Conservation (phyloP, 2,888 invertebrate genomes). For the Mesorhabditis spiculigera region DNA sequence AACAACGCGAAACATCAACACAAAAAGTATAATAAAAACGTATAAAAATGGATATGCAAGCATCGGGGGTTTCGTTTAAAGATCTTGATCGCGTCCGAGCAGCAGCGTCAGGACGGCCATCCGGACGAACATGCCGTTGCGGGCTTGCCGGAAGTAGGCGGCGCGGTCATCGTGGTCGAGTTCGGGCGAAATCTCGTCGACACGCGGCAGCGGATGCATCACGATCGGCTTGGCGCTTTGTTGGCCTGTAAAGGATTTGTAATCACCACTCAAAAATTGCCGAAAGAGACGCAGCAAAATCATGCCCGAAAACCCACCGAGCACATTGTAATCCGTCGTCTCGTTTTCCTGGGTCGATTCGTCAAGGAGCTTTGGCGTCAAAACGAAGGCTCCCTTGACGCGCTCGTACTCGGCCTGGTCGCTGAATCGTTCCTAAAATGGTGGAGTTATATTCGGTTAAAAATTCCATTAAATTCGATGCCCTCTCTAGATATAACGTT, state of each 20-base stretch:
- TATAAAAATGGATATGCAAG: too few species aligned
- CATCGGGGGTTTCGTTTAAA: not conserved
- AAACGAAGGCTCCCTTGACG: conserved; percentile 73
- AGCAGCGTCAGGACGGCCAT: conserved; percentile 95
- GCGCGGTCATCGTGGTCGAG: conserved; percentile 93
- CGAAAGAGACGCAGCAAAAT: not conserved
- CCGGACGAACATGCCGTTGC: conserved; percentile 93
- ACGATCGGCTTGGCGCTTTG: conserved; percentile 60
- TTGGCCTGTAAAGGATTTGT: conserved; percentile 16
- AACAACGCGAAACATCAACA: too few species aligned
- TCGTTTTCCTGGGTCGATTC: conserved; percentile 58
- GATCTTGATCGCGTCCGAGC: conserved; percentile 65
- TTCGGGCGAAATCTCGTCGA: conserved; percentile 88
- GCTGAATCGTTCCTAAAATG: conserved; percentile 49
- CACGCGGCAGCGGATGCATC: conserved; percentile 91
- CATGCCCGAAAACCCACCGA: not conserved
- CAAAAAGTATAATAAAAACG: too few species aligned
- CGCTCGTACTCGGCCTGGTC: conserved; percentile 18
- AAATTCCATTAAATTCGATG: too few species aligned
- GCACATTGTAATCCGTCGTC: not conserved
- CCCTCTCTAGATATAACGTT: too few species aligned
- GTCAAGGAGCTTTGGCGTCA: conserved; percentile 93
- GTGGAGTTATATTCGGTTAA: too few species aligned
- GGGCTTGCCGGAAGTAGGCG: conserved; percentile 96
- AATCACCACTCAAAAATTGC: not conserved